Evolutionary conservation across 2,797 vertebrate species (phyloP).

Genomic region (Danionella dracula): DNA sequence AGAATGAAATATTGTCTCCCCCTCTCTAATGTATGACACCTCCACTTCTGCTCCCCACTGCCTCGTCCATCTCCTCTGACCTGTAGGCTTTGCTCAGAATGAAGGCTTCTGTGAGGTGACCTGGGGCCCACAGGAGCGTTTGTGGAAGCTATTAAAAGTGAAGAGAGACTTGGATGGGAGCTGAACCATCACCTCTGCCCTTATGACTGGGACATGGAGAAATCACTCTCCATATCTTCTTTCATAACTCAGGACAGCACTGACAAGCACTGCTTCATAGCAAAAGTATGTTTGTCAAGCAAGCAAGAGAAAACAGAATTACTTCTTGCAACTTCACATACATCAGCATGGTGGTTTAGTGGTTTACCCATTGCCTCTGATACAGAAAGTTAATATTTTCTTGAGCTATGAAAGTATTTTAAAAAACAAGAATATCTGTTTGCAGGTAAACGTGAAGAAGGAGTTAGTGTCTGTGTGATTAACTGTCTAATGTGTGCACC

Average conservation of each 20-base stretch:
- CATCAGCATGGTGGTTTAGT: too few relatives aligned
- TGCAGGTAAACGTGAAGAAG: too few relatives aligned
- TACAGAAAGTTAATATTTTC: too few relatives aligned
- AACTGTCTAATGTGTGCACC: too few relatives aligned
- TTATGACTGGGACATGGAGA: slow-evolving; percentile 9
- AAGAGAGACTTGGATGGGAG: slow-evolving; percentile 20
- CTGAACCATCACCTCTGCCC: slow-evolving; percentile 17
- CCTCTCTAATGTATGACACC: slow-evolving; percentile 55
- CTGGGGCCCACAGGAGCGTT: slow-evolving; percentile 19
- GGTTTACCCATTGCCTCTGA: too few relatives aligned
- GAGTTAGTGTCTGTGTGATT: too few relatives aligned
- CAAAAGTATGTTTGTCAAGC: not conserved
- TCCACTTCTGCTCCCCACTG: slow-evolving; percentile 17
- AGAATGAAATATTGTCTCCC: slow-evolving; percentile 62
- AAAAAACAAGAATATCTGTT: too few relatives aligned
- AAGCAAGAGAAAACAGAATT: not conserved
- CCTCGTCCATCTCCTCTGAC: slow-evolving; percentile 27
- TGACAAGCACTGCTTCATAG: slow-evolving; percentile 6
- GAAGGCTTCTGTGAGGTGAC: slow-evolving; percentile 23
- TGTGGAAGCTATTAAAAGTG: slow-evolving; percentile 27
- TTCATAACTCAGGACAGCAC: slow-evolving; percentile 7
- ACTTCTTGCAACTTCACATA: too few relatives aligned
- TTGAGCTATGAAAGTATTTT: too few relatives aligned
- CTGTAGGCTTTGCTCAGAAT: slow-evolving; percentile 19
- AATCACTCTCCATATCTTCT: not conserved